phyloP scores from a whole-genome alignment of 2,888 invertebrate species.

The Tachystola acroxantha region DNA sequence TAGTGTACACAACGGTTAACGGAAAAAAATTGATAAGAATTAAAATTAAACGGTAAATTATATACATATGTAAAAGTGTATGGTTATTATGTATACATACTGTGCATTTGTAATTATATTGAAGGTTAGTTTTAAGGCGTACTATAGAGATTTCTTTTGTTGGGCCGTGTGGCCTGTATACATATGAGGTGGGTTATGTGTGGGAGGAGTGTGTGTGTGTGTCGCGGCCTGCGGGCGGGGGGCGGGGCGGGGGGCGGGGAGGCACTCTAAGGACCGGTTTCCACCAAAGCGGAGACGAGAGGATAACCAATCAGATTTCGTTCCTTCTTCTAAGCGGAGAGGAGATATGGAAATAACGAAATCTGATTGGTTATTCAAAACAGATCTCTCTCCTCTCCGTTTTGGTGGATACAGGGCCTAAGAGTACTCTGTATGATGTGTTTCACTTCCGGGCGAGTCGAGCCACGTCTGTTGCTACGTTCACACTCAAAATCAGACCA shows the following conservation, averaged over 20 bases:
- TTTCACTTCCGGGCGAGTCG: conserved; percentile 11
- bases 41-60: conserved; percentile 30
- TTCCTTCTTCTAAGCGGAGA: too few relatives aligned
- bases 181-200: conserved; percentile 21
- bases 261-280: too few relatives aligned
- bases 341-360: too few relatives aligned
- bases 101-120: conserved; percentile 77
- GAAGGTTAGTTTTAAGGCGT: conserved; percentile 56
- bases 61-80: conserved; percentile 71
- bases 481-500: too few relatives aligned
- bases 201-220: conserved; percentile 16
- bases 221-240: conserved; percentile 7
- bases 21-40: conserved; percentile 17
- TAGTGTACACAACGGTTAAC: conserved; percentile 38
- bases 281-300: too few relatives aligned
- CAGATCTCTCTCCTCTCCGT: too few relatives aligned
- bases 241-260: conserved; percentile 2
- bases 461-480: too few relatives aligned
- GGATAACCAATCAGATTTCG: too few relatives aligned
- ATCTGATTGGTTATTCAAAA: too few relatives aligned
- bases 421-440: conserved; percentile 16
- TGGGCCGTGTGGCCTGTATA: conserved; percentile 38
- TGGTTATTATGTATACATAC: conserved; percentile 60
- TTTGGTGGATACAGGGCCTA: too few relatives aligned
- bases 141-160: conserved; percentile 62